These are phyloP conservation scores for Rallus crepitans DNA, from an alignment of 2,797 vertebrate species.

Conservation along the genomic window DNA sequence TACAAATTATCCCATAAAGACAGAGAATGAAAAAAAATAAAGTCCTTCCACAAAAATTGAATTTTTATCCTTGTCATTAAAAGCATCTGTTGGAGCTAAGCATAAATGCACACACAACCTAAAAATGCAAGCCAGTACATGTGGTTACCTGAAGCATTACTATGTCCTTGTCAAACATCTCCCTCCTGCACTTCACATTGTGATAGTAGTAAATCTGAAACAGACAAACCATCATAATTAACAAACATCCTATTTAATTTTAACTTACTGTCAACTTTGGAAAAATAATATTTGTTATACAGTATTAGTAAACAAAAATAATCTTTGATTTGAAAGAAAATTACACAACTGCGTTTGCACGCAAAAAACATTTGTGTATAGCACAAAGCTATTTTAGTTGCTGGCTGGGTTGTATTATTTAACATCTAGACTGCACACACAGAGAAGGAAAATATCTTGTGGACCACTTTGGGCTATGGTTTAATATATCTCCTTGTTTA, in stretches of 20 bases:
- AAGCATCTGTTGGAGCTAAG: background rate
- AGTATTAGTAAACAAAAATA: background rate
- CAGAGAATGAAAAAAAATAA: background rate
- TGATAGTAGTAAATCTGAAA: slow-evolving; percentile 98
- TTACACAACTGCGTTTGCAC: background rate
- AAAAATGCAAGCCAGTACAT: background rate
- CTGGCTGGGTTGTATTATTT: background rate
- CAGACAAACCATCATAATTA: background rate
- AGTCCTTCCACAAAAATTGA: background rate
- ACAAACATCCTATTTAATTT: background rate
- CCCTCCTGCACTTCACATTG: slow-evolving; percentile 96
- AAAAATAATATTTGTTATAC: background rate
- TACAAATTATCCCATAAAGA: background rate
- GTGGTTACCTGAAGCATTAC: slow-evolving; percentile 94
- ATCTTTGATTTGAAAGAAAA: background rate
- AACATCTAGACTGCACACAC: background rate
- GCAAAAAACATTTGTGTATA: background rate
- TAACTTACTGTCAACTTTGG: background rate
- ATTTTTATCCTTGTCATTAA: background rate
- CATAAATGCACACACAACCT: too few relatives aligned
- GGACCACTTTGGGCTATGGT: background rate
- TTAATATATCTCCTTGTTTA: background rate
- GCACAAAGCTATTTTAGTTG: background rate
- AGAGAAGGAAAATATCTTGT: background rate
- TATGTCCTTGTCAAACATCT: slow-evolving; percentile 99